Evolutionary conservation across 2,888 invertebrate genomes (phyloP), one percentile per base, ranked within the genome.

Genomic region (Microplitis manilae): DNA sequence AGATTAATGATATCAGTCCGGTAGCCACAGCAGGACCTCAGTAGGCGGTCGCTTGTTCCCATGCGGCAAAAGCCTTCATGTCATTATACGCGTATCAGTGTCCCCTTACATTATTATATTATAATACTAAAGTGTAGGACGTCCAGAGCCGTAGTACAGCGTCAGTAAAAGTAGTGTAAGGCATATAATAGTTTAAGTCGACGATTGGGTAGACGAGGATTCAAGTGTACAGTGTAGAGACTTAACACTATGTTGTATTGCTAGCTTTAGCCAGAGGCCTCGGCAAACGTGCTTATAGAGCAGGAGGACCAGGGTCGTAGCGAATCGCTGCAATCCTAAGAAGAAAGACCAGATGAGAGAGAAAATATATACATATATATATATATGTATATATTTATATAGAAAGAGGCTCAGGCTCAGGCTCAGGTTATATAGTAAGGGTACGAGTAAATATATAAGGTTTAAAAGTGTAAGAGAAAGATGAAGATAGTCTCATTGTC

Each of bases 41-140:
- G 40, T 64, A 40, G 64, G 41, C 50, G 64, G 68, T 39, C 39
- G 50, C 9, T 61, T 64, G 60, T 50, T 74, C 15, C 62, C 50
- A 15, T 68, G 30, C 39, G n/a, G 67, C 68, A 60, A 75, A 68
- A 75, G 72, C 72, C 75, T 69, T 72, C 59, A 72, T 78, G 78
- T 80, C 80, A 81, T 81, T 80, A 80, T 81, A 80, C 78, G 81
- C 79, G 76, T 82, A 82, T 82, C 82, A 79, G 78, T 80, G 79
- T 77, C 79, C 67, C 50, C 20, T 65, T 50, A 41, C 72, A 73
- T 61, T 30, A 50, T 50, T 50, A 50, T 50, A 50, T 50, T 50
- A 50, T 50, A 50, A 50, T 50, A 13, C 9, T 13, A 50, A 50
- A 13, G 50, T 50, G 50, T 50, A 50, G 30, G 30, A 30, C 30